Conservation (phyloP, 1,140 invertebrate species). For the Chironomus striatipennis region DNA sequence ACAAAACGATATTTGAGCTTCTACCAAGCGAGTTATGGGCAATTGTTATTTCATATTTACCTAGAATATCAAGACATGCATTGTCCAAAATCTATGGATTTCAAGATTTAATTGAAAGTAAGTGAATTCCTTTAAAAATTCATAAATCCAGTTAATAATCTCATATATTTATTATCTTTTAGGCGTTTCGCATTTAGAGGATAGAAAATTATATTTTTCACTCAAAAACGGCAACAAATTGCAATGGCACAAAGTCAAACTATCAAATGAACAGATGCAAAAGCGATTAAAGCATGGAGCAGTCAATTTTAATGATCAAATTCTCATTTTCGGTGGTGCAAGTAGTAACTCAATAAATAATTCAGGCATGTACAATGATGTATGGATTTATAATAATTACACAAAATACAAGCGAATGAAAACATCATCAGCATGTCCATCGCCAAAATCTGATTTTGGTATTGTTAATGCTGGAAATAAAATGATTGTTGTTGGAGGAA, state of each 20-base stretch:
- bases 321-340: neutral
- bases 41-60: neutral
- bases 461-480: neutral
- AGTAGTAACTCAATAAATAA: neutral
- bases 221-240: neutral
- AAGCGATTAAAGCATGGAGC: neutral
- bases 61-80: neutral
- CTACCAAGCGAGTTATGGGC: neutral
- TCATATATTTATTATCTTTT: neutral
- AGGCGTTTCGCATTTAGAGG: neutral
- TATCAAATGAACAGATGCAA: neutral
- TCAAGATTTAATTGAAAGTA: neutral
- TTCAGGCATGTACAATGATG: neutral
- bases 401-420: neutral
- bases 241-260: neutral
- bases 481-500: neutral
- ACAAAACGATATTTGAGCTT: neutral
- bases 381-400: conserved; percentile 9
- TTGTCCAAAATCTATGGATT: neutral
- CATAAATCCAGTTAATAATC: neutral
- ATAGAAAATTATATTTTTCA: neutral
- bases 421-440: neutral
- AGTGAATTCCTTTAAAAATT: neutral
- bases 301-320: neutral
- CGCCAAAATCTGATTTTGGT: neutral